Percentiles rank a stretch among this genome's conserved stretches.
phyloP scores from a whole-genome alignment of 2,113 vertebrate genomes.

The Trematocara variabile region DNA sequence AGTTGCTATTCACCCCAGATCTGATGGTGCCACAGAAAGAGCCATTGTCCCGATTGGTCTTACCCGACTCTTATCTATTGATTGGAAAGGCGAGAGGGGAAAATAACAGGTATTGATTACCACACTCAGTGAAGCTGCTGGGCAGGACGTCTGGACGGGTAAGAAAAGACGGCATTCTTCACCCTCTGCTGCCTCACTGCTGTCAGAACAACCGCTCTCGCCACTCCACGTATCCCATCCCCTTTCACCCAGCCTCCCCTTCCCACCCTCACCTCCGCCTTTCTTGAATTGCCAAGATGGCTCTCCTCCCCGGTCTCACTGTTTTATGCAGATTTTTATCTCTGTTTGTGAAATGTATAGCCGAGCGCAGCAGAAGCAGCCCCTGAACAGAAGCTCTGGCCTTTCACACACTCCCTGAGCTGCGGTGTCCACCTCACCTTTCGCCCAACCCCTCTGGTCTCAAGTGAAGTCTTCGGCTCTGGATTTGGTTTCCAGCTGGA shows the following conservation, averaged over 20 bases:
- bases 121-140: conserved; percentile 43
- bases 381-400: conserved; percentile 51
- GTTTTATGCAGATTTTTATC: conserved; percentile 67
- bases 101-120: conserved; percentile 72
- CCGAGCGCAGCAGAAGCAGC: conserved; percentile 11
- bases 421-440: conserved; percentile 41
- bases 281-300: conserved; percentile 46
- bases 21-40: conserved; percentile 70
- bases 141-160: conserved; percentile 57
- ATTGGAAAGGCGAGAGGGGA: conserved; percentile 68
- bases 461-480: conserved; percentile 15
- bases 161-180: conserved; percentile 65
- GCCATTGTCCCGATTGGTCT: conserved; percentile 62
- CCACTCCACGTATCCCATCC: conserved; percentile 22
- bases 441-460: conserved; percentile 8
- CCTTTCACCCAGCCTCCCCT: conserved; percentile 12
- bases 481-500: conserved; percentile 42
- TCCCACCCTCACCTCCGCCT: conserved; percentile 21
- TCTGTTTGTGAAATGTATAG: conserved; percentile 70
- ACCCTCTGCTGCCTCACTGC: conserved; percentile 47
- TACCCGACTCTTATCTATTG: conserved; percentile 69
- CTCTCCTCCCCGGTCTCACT: conserved; percentile 4
- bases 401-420: conserved; percentile 63
- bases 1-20: conserved; percentile 64
- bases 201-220: conserved; percentile 55